Evolutionary conservation across 35 echinoderm and acorn worm genomes (phyloP).

Genomic region (Ptychodera flava): DNA sequence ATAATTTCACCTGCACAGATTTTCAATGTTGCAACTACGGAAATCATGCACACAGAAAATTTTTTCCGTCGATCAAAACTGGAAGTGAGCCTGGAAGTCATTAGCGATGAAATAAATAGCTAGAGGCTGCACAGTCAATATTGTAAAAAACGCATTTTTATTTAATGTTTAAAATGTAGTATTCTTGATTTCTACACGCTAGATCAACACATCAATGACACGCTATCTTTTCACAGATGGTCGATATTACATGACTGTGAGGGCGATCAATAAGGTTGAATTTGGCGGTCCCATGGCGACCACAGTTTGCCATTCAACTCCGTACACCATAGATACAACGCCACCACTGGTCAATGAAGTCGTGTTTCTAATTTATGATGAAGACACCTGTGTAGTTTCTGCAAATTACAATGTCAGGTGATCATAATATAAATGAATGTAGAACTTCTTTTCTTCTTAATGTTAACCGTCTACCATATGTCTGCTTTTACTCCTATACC

Average conservation of each 20-base stretch:
- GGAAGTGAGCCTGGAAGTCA: too few relatives aligned
- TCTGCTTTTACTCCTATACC: too few relatives aligned
- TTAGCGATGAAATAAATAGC: too few relatives aligned
- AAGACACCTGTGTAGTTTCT: neutral
- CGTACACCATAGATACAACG: too few relatives aligned
- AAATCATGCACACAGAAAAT: too few relatives aligned
- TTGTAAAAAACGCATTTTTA: neutral
- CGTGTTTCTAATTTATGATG: slow-evolving; percentile 11
- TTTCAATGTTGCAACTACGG: too few relatives aligned
- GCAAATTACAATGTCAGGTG: slow-evolving; percentile 10
- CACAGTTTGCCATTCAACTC: slow-evolving; percentile 30
- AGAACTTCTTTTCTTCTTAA: too few relatives aligned
- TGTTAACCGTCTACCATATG: too few relatives aligned
- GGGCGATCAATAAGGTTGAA: too few relatives aligned
- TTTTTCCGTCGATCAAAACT: too few relatives aligned
- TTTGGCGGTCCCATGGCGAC: slow-evolving; percentile 35
- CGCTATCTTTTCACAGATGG: slow-evolving; percentile 11
- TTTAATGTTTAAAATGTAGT: neutral
- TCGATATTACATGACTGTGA: slow-evolving; percentile 31
- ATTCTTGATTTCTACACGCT: neutral
- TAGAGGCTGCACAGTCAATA: neutral
- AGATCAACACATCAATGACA: neutral
- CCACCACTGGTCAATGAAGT: slow-evolving; percentile 25
- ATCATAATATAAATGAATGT: too few relatives aligned
- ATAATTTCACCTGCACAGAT: neutral